Evolutionary conservation across 2,888 invertebrate genomes (phyloP), one percentile per base, ranked within the genome.

Genomic region (Plutella xylostella): DNA sequence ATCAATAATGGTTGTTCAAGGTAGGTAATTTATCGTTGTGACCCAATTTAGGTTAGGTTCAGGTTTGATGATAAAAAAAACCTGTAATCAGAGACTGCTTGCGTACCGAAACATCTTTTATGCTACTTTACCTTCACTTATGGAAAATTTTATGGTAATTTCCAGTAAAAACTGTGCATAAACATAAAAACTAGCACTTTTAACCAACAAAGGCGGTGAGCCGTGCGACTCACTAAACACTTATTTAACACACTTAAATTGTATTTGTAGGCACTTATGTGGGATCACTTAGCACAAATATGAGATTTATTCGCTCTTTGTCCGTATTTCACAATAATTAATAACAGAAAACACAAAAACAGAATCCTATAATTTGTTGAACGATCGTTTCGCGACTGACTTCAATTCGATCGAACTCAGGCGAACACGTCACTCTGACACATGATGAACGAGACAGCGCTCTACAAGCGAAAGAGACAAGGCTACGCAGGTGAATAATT

Each of bases 341-440:
- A 45, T 54, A 54, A 61, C 59, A 52, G 63, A 68, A 67, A 63
- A 70, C 65, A 69, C 25, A 22, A 31, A 42, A 15, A 68, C 69
- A 66, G 59, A 19, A 45, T 45, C 61, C 58, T 54, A 61, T 58
- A 67, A 38, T 25, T 61, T 54, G 60, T 59, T 56, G 54, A 66
- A 56, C 38, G 38, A n/a, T 57, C 63, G 57, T 56, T 72, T 68
- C 66, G 79, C 72, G 60, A 82, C 80, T 80, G 78, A 82, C 78
- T 79, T 79, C 78, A 58, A 66, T 62, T 65, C 63, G 63, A 62
- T 61, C 59, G 58, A 56, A 58, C 50, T 46, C 49, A 55, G 58
- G 56, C 52, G 53, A 52, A 75, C 76, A 79, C 76, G 79, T 78
- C 78, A 79, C 65, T 60, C 60, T 70, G 72, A 72, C 71, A 66